Evolutionary conservation across 2,888 invertebrate species (phyloP), one percentile per base, ranked within the genome.

Genomic region (Ectropis crepuscularia): DNA sequence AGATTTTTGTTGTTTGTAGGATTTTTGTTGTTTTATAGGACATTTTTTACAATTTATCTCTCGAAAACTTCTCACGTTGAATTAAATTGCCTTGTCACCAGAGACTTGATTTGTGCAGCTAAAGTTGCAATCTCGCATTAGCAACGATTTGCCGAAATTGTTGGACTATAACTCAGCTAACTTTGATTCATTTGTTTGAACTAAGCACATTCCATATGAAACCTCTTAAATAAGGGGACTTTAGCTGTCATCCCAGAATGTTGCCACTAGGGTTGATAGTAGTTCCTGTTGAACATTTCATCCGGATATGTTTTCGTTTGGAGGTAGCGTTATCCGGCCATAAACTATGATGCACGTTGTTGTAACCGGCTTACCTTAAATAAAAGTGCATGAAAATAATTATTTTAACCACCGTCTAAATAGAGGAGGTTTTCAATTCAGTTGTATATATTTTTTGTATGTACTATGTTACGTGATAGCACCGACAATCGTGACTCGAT

Each of bases 101-200:
- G 4, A 4, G 5, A 16, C 16, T 49, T 37, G 36, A 7, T 37
- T 37, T 49, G 49, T 11, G 37, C 41, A 41, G 10, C 41, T 41
- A 8, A 41, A 10, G 41, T 41, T 41, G 41, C 41, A 41, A 41
- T 41, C 10, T 51, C 16, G 41, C 16, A 41, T 38, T 38, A 12
- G 12, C 38, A 39, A 39, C 10, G 11, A 51, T n/a, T 51, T 16
- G 7, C 16, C 5, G 12, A 12, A 9, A 51, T 38, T 54, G 6
- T 28, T 46, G 46, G 46, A 16, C 38, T 38, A 12, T n/a, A 46
- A 46, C 54, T 55, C 46, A n/a, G 16, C 54, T 38, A 55, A 61
- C 55, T 61, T 61, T 45, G 45, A 61, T 61, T 61, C 55, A 61
- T 61, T 49, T 50, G 50, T 55, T 55, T 61, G 61, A 61, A 61